Evolutionary conservation across 92 coral and sea anemone genomes (phyloP).

Genomic region (Palythoa grandiflora): DNA sequence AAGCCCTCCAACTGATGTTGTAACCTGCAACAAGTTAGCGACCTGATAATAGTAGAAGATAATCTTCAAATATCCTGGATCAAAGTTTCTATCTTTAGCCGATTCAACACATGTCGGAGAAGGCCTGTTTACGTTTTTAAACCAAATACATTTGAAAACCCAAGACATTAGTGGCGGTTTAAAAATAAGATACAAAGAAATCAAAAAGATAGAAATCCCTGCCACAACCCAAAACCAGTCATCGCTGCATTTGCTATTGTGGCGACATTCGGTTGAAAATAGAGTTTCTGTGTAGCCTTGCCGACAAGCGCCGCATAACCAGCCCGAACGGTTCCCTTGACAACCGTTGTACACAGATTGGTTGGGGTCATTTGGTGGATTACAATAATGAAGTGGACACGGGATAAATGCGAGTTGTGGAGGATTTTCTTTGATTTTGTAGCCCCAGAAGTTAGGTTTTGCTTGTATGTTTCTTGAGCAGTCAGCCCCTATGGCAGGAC

Average conservation of each 20-base stretch:
- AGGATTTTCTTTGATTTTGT: neutral
- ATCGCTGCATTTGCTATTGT: slow-evolving; percentile 48
- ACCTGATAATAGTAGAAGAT: slow-evolving; percentile 67
- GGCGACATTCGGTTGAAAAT: slow-evolving; percentile 58
- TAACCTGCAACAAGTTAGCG: slow-evolving; percentile 37
- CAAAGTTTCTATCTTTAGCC: slow-evolving; percentile 4
- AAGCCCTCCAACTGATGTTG: neutral
- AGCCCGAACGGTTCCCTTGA: slow-evolving; percentile 66
- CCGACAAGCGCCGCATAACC: slow-evolving; percentile 66
- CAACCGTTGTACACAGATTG: slow-evolving; percentile 54
- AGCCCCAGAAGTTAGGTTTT: slow-evolving; percentile 70
- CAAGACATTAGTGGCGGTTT: slow-evolving; percentile 54
- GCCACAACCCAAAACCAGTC: slow-evolving; percentile 65
- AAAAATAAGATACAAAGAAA: slow-evolving; percentile 53
- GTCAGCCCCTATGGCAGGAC: slow-evolving; percentile 48
- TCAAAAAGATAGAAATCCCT: neutral
- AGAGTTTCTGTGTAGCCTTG: slow-evolving; percentile 57
- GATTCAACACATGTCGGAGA: neutral
- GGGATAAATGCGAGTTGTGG: slow-evolving; percentile 37
- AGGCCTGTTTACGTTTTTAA: too few species aligned
- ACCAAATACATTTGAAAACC: slow-evolving; percentile 15
- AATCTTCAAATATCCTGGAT: slow-evolving; percentile 57
- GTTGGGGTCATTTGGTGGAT: slow-evolving; percentile 5
- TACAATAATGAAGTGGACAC: slow-evolving; percentile 71
- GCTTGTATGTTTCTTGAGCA: slow-evolving; percentile 63